phyloP scores from a whole-genome alignment of 2,888 invertebrate genomes.

The Callosobruchus maculatus region DNA sequence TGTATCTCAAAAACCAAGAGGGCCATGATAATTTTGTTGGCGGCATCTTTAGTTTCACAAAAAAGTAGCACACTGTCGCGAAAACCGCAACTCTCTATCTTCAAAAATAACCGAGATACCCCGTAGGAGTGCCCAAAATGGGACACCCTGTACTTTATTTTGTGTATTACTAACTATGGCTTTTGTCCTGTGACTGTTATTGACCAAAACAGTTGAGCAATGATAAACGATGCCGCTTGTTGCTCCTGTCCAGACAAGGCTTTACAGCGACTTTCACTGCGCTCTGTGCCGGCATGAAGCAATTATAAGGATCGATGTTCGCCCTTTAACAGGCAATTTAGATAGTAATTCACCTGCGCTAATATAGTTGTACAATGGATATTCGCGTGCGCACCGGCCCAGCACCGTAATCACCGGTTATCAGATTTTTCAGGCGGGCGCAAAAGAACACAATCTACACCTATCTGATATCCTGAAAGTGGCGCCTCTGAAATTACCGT shows the following conservation, averaged over 20 bases:
- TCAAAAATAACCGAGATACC: too few species aligned
- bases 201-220: too few species aligned
- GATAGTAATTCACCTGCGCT: slow-evolving; percentile 12
- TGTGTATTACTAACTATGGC: too few species aligned
- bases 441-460: slow-evolving; percentile 31
- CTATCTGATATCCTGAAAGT: slow-evolving; percentile 33
- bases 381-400: slow-evolving; percentile 19
- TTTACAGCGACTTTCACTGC: background rate
- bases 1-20: too few species aligned
- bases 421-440: slow-evolving; percentile 33
- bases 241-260: background rate
- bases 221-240: background rate
- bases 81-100: too few species aligned
- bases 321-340: slow-evolving; percentile 14
- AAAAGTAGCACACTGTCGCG: too few species aligned
- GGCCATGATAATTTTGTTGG: too few species aligned
- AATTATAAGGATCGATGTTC: background rate
- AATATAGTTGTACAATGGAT: slow-evolving; percentile 22
- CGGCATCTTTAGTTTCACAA: too few species aligned
- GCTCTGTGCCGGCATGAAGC: background rate
- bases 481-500: slow-evolving; percentile 33
- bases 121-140: too few species aligned
- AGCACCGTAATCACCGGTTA: slow-evolving; percentile 19
- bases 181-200: too few species aligned
- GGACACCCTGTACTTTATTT: too few species aligned